Percentiles rank a stretch among this genome's conserved stretches.
phyloP scores from a whole-genome alignment of 92 coral and sea anemone genomes.

The Bergia puertoricense region DNA sequence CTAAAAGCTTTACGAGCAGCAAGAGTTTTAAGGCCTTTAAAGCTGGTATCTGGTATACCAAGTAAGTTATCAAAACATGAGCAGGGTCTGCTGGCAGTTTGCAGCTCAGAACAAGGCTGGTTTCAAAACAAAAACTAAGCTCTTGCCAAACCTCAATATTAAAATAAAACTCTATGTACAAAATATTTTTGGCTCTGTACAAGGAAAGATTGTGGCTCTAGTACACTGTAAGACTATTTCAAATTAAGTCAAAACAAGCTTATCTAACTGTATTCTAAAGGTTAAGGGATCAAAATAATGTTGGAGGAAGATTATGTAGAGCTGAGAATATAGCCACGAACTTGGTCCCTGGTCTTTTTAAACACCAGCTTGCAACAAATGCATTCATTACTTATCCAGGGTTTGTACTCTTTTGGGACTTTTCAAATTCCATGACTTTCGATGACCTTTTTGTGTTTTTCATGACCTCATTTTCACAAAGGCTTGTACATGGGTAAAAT shows the following conservation, averaged over 20 bases:
- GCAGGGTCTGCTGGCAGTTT: slow-evolving; percentile 7
- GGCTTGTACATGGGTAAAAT: too few species aligned
- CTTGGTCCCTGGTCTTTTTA: not conserved
- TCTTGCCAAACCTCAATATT: too few species aligned
- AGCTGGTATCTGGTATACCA: slow-evolving; percentile 99
- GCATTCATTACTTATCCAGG: not conserved
- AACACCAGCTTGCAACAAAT: too few species aligned
- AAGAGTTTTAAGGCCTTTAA: slow-evolving; percentile 95
- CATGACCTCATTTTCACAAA: too few species aligned
- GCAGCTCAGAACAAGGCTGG: slow-evolving; percentile 11
- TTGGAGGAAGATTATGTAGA: not conserved
- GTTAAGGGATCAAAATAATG: too few species aligned
- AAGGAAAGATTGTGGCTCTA: not conserved
- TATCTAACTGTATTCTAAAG: too few species aligned
- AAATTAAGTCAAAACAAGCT: not conserved
- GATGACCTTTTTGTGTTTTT: too few species aligned
- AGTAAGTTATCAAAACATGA: slow-evolving; percentile 71
- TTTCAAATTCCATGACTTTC: too few species aligned
- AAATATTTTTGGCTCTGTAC: not conserved
- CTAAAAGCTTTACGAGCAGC: slow-evolving; percentile 99
- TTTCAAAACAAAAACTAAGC: not conserved
- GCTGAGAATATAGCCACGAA: not conserved
- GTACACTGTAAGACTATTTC: not conserved
- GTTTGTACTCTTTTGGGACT: too few species aligned
- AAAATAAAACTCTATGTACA: too few species aligned